Conservation (phyloP, 2,797 vertebrate genomes). For the Centropyge bicolor region DNA sequence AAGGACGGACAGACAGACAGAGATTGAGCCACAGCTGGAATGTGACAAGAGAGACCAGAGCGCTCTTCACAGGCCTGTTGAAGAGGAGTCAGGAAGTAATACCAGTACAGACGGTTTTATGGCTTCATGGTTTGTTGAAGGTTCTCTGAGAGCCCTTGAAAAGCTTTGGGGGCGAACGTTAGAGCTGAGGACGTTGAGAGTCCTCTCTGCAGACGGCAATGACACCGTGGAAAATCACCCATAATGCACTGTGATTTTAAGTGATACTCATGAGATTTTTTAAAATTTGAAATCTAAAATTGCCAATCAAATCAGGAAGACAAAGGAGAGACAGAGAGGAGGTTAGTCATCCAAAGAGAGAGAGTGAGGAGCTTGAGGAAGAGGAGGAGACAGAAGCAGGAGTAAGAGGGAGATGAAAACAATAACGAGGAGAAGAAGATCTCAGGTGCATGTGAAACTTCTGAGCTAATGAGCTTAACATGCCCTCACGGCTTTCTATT, state of each 20-base stretch:
- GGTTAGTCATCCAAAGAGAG: constrained; percentile 8
- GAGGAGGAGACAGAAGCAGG: background rate
- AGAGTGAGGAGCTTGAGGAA: constrained; percentile 11
- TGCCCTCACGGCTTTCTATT: constrained; percentile 4
- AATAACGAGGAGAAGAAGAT: constrained; percentile 25
- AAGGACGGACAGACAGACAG: constrained; percentile 8
- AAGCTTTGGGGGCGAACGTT: constrained; percentile 14
- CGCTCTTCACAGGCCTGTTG: background rate
- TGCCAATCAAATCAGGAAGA: background rate
- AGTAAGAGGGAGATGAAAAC: background rate
- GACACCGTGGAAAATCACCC: background rate
- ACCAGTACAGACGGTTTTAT: background rate
- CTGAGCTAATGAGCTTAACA: constrained; percentile 34
- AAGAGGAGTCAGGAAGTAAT: background rate
- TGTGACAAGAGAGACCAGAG: background rate
- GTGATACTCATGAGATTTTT: background rate
- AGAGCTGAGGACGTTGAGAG: background rate
- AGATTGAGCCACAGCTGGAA: constrained; percentile 6
- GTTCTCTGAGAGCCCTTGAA: constrained; percentile 27
- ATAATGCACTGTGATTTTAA: background rate
- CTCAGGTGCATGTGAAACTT: constrained; percentile 22
- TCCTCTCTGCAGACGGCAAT: background rate
- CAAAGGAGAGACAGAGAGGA: constrained; percentile 13
- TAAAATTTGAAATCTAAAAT: too few species aligned
- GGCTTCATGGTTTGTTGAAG: background rate